Conservation (phyloP, 2,113 vertebrate genomes). For the Neomonachus schauinslandi region DNA sequence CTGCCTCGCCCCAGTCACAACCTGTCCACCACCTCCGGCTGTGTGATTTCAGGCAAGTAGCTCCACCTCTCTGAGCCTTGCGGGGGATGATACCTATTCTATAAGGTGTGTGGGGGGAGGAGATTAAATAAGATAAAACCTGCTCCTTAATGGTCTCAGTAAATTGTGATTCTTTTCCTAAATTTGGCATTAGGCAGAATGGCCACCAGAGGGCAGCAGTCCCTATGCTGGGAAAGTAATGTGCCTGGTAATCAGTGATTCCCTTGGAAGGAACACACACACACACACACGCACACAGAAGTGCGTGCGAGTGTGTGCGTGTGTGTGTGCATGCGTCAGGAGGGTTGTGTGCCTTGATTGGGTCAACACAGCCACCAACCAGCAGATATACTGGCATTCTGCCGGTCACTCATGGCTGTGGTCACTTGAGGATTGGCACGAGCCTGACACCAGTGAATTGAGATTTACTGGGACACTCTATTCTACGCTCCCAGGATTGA, state of each 20-base stretch:
- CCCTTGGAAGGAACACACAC: not conserved
- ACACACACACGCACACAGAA: not conserved
- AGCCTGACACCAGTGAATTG: not conserved
- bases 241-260: not conserved
- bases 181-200: not conserved
- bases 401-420: not conserved
- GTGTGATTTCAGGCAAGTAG: constrained; percentile 14
- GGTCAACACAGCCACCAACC: not conserved
- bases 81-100: not conserved
- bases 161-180: not conserved
- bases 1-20: not conserved
- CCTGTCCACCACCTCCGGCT: not conserved
- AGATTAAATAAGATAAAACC: not conserved
- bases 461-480: not conserved
- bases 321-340: fast-evolving
- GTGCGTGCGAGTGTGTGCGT: too few species aligned
- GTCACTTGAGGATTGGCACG: not conserved
- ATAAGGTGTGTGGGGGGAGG: not conserved
- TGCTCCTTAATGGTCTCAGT: not conserved
- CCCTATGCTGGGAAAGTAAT: not conserved
- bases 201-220: constrained; percentile 71
- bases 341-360: not conserved
- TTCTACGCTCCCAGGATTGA: not conserved
- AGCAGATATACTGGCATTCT: not conserved
- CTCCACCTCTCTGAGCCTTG: not conserved